Evolutionary conservation across 2,797 vertebrate species (phyloP).

Genomic region (Squalus acanthias): DNA sequence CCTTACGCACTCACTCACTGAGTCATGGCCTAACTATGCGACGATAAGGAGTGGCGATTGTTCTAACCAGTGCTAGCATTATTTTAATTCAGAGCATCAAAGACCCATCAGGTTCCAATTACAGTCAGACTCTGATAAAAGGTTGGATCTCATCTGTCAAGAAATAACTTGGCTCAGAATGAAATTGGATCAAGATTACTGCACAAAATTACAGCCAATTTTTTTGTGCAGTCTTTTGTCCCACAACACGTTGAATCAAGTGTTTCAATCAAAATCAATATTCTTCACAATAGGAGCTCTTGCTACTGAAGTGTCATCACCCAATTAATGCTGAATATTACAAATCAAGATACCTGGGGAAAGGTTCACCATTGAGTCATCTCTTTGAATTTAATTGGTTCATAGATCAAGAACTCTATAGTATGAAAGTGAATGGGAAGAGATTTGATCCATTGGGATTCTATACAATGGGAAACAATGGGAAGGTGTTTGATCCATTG

Average conservation of each 20-base stretch:
- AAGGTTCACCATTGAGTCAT: not conserved
- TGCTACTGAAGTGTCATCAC: not conserved
- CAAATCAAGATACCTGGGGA: not conserved
- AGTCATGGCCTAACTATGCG: not conserved
- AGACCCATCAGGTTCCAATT: constrained; percentile 22
- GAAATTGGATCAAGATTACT: not conserved
- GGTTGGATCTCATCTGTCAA: not conserved
- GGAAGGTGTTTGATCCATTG: too few relatives aligned
- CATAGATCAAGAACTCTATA: not conserved
- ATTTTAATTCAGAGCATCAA: not conserved
- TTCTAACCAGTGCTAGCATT: not conserved
- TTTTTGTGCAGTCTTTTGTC: not conserved
- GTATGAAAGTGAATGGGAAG: not conserved
- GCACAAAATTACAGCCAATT: not conserved
- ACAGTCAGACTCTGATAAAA: not conserved
- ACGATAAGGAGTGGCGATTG: not conserved
- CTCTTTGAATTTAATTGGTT: not conserved
- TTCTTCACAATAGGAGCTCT: not conserved
- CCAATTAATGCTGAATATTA: not conserved
- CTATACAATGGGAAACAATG: too few relatives aligned
- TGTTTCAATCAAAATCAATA: not conserved
- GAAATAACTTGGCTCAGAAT: constrained; percentile 18
- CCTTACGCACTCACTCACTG: not conserved
- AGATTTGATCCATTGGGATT: too few relatives aligned
- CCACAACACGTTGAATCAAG: not conserved